phyloP scores from a whole-genome alignment of 2,113 vertebrate genomes.

The Oxyruncus cristatus region DNA sequence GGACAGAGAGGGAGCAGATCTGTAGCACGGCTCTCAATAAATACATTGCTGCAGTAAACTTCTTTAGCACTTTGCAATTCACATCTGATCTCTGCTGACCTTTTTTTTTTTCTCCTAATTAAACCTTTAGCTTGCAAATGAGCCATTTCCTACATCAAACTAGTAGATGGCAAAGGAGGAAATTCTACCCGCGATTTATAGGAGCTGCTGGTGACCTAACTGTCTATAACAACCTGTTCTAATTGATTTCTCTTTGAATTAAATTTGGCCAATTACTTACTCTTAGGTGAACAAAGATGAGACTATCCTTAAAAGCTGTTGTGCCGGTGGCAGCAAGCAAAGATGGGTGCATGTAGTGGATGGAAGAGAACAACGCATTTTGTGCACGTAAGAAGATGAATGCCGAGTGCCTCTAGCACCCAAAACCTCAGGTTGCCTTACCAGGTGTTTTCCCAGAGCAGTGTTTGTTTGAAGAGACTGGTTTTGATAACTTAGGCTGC shows the following conservation, averaged over 20 bases:
- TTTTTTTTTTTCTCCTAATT: conserved; percentile 57
- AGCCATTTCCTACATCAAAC: conserved; percentile 52
- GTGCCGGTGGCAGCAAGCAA: fast-evolving
- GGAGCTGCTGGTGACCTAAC: not conserved
- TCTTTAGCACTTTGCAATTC: conserved; percentile 54
- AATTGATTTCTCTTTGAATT: conserved; percentile 32
- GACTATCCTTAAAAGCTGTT: not conserved
- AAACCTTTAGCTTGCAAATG: conserved; percentile 64
- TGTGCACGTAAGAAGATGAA: fast-evolving
- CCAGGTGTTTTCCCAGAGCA: not conserved
- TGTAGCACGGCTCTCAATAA: not conserved
- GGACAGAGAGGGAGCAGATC: conserved; percentile 8
- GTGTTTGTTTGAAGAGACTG: not conserved
- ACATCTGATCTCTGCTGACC: conserved; percentile 55
- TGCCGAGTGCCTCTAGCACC: not conserved
- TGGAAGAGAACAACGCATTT: not conserved
- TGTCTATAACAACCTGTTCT: conserved; percentile 27
- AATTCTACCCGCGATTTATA: conserved; percentile 34
- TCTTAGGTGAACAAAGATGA: not conserved
- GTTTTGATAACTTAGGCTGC: not conserved
- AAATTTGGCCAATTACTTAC: conserved; percentile 19
- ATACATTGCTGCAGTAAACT: conserved; percentile 24
- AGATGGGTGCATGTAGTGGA: fast-evolving
- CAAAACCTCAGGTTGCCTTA: not conserved
- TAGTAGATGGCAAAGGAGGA: not conserved